Evolutionary conservation across 2,113 vertebrate genomes (phyloP).

Genomic region (Steatornis caripensis): DNA sequence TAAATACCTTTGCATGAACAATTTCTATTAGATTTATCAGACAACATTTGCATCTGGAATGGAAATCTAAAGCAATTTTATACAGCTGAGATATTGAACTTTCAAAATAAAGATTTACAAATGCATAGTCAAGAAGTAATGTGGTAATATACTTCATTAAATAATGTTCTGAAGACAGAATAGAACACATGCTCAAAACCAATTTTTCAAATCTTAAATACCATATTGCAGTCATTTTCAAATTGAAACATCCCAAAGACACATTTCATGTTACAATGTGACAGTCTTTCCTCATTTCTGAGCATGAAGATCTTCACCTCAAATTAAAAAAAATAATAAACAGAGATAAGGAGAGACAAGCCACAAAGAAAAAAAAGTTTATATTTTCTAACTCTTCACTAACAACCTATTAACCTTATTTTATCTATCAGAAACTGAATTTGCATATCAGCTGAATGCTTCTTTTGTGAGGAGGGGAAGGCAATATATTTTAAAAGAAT

Average conservation of each 20-base stretch:
- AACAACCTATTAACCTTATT: neutral
- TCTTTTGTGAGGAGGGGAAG: neutral
- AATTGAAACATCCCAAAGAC: neutral
- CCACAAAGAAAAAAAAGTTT: neutral
- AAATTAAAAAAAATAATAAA: neutral
- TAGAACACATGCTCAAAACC: neutral
- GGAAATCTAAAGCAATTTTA: constrained; percentile 22
- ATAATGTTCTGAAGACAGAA: neutral
- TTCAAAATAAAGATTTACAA: constrained; percentile 48
- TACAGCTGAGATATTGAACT: neutral
- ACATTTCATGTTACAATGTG: neutral
- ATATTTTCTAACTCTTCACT: neutral
- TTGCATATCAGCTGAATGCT: neutral
- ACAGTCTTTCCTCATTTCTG: neutral
- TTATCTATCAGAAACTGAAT: neutral
- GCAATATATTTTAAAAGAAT: neutral
- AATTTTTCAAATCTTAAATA: constrained; percentile 49
- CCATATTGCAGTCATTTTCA: neutral
- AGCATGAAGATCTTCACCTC: neutral
- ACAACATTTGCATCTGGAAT: neutral
- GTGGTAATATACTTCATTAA: neutral
- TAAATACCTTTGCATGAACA: constrained; percentile 32
- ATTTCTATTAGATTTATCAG: constrained; percentile 61
- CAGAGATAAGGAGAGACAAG: neutral
- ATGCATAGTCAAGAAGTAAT: neutral